Base-by-base conservation (phyloP, 2,797 vertebrate genomes). In the Xerus rutilus region DNA sequence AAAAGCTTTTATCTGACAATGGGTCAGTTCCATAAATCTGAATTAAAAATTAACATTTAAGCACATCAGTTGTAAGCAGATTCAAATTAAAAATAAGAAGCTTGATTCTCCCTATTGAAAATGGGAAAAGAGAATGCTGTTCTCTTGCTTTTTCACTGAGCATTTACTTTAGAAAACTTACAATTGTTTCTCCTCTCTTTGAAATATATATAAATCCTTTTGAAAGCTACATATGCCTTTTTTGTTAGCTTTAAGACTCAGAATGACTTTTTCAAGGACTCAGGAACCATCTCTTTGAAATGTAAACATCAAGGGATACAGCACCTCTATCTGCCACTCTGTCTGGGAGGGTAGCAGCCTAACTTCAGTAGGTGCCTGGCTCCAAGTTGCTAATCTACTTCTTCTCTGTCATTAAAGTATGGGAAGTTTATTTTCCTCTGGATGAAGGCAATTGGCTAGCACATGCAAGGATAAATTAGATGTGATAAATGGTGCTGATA, bases 51-150 rank as follows among this genome's bases (percentile, higher is more conserved):
- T 82, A 32, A 57, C 11, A 43, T 7, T 85, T 81, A 93, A 49
- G 54, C 47, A 14, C 17, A 3, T 32, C 59, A 28, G 15, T 69
- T 83, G 2, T 62, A 69, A 86, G 15, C 20, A 94, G 84, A 82
- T 69, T 69, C 47, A 82, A 84, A 86, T 93, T 89, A 47, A 84
- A 96, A 93, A 70, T 73, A 92, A 94, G 39, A 69, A 43, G 0
- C 15, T 86, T 86, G 74, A 43, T 72, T 76, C 9, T 78, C 43
- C 18, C 28, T 54, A 32, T 83, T 84, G n/a, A 57, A 95, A 94
- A 83, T 21, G 32, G 21, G 5, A 52, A 54, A 78, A 43, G 15
- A 84, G 18, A 86, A 79, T 65, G 8, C 18, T 62, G 59, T 57
- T 59, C 28, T 2, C 6, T 47, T 47, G 4, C 52, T 79, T 57